Percentiles rank a stretch among this genome's conserved stretches.
These are phyloP conservation scores for Cryptus viduatorius DNA, from an alignment of 2,888 invertebrate species.

Conservation along the genomic window DNA sequence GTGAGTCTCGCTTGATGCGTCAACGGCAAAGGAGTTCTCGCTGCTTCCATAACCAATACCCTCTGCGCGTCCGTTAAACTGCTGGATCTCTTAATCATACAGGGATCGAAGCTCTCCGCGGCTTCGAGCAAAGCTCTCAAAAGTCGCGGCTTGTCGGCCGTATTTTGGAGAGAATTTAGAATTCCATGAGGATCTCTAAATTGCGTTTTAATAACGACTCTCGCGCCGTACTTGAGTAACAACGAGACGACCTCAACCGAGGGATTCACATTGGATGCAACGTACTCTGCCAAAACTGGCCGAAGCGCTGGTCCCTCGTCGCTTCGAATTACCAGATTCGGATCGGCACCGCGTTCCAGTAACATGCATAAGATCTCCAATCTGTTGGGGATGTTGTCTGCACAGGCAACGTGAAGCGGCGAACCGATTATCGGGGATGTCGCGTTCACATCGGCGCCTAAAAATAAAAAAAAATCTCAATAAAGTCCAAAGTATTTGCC, in stretches of 20 bases:
- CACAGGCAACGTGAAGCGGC: constrained; percentile 93
- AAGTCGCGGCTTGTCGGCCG: constrained; percentile 85
- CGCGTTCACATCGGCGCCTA: constrained; percentile 92
- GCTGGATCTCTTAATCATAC: constrained; percentile 92
- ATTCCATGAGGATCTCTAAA: constrained; percentile 94
- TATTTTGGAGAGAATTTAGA: constrained; percentile 91
- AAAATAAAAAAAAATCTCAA: constrained; percentile 23
- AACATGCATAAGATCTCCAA: constrained; percentile 89
- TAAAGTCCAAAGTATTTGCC: not conserved
- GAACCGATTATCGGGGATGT: constrained; percentile 93
- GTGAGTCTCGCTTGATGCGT: constrained; percentile 89
- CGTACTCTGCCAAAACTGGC: constrained; percentile 93
- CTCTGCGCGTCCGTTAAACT: constrained; percentile 89
- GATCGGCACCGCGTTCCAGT: constrained; percentile 90
- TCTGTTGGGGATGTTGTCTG: constrained; percentile 91
- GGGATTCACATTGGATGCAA: constrained; percentile 91
- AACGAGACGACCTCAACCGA: constrained; percentile 89
- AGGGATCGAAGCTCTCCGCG: constrained; percentile 91
- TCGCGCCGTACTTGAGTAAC: constrained; percentile 91
- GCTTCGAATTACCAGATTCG: constrained; percentile 91
- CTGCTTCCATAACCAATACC: constrained; percentile 88
- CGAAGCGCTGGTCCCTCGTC: constrained; percentile 91
- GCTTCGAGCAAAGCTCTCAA: constrained; percentile 90
- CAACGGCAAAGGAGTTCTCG: constrained; percentile 89
- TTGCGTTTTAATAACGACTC: constrained; percentile 93